A percentile compares a stretch with the other conserved stretches of the same genome.
These are phyloP conservation scores for Bryconaethiops microstoma DNA, from an alignment of 2,797 vertebrate species.

Conservation along the genomic window DNA sequence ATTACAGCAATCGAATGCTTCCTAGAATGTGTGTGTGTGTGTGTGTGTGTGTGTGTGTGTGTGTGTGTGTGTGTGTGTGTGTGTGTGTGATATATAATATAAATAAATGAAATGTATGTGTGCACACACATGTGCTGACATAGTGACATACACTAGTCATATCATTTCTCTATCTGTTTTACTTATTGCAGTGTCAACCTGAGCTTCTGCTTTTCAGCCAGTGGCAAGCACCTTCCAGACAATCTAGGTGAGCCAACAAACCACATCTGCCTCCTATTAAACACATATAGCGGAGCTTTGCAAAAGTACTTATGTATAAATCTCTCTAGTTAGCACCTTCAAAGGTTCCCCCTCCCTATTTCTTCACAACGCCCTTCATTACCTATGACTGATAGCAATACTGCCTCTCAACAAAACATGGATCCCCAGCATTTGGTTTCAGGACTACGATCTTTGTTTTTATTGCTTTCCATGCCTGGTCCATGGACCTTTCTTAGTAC, in stretches of 20 bases:
- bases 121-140: conserved; percentile 40
- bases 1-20: too few relatives aligned
- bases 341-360: neutral
- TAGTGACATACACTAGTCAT: conserved; percentile 47
- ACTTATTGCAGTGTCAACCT: conserved; percentile 87
- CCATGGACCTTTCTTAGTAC: conserved; percentile 41
- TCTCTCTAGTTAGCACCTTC: conserved; percentile 1
- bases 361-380: neutral
- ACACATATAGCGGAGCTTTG: conserved; percentile 21
- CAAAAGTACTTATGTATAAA: conserved; percentile 18
- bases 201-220: conserved; percentile 91
- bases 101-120: too few relatives aligned
- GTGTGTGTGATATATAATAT: too few relatives aligned
- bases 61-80: too few relatives aligned
- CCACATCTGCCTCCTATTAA: conserved; percentile 66
- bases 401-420: neutral
- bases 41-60: too few relatives aligned
- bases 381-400: neutral
- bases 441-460: neutral
- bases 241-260: conserved; percentile 82
- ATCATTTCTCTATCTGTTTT: conserved; percentile 56
- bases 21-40: too few relatives aligned
- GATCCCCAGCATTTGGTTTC: neutral
- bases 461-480: conserved; percentile 38
- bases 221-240: conserved; percentile 86